Percentiles rank a stretch among this genome's conserved stretches.
Conservation (phyloP, 2,888 invertebrate genomes). For the Anoplius nigerrimus region DNA sequence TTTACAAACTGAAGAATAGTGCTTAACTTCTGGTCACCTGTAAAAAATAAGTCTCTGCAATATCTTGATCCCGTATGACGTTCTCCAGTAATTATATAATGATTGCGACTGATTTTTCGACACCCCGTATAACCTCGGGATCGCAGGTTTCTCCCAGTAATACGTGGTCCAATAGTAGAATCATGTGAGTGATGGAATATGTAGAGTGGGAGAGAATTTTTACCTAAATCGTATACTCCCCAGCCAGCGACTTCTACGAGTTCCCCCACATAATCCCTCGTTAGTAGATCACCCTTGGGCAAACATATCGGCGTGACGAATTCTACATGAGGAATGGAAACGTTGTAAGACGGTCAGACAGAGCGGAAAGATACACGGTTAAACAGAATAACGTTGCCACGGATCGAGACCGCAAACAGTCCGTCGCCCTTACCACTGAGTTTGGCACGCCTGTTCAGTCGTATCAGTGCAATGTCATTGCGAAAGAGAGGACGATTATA, state of each 20-base stretch:
- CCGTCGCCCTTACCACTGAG: conserved; percentile 63
- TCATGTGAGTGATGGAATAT: too few relatives aligned
- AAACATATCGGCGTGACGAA: conserved; percentile 79
- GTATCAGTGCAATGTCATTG: conserved; percentile 61
- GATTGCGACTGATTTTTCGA: too few relatives aligned
- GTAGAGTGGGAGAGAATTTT: too few relatives aligned
- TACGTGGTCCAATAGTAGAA: too few relatives aligned
- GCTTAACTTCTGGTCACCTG: conserved; percentile 60
- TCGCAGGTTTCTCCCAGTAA: too few relatives aligned
- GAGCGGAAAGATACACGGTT: too few relatives aligned
- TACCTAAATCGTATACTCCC: conserved; percentile 75
- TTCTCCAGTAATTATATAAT: neutral
- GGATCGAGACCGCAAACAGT: neutral
- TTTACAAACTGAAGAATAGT: conserved; percentile 73
- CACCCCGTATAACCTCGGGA: too few relatives aligned
- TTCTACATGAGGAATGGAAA: conserved; percentile 38
- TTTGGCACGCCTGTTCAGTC: conserved; percentile 60
- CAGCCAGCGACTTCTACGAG: conserved; percentile 78
- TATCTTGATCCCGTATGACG: neutral
- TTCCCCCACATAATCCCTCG: conserved; percentile 71
- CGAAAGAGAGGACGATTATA: conserved; percentile 39
- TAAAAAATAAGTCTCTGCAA: neutral
- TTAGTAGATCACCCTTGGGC: conserved; percentile 73
- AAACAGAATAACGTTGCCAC: neutral
- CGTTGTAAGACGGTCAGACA: neutral